Evolutionary conservation across 2,113 vertebrate genomes (phyloP).

Genomic region (Notechis scutatus): DNA sequence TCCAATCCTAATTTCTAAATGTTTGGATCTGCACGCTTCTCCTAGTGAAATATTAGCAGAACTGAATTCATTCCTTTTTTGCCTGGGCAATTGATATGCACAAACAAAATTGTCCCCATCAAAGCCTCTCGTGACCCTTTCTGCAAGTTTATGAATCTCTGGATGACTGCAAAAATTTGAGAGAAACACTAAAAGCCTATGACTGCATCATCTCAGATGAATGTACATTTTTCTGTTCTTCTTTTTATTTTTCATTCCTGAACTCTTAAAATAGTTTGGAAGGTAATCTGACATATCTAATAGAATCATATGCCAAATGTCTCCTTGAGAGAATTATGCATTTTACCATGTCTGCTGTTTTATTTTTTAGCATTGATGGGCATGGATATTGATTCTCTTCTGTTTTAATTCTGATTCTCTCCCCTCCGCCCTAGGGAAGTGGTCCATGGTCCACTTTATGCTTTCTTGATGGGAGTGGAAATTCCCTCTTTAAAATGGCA

Average conservation of each 20-base stretch:
- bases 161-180: background rate
- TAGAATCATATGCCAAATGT: background rate
- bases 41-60: background rate
- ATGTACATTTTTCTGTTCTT: background rate
- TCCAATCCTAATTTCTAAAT: background rate
- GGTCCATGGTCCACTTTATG: background rate
- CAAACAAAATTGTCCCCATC: background rate
- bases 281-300: background rate
- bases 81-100: background rate
- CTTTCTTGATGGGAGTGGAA: background rate
- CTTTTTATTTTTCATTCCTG: background rate
- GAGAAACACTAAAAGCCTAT: slow-evolving; percentile 1
- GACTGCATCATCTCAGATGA: background rate
- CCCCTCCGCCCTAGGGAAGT: background rate
- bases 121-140: background rate
- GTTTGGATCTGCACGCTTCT: background rate
- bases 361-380: background rate
- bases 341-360: background rate
- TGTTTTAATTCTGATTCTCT: background rate
- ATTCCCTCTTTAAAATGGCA: background rate
- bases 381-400: background rate
- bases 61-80: background rate
- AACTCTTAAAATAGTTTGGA: background rate
- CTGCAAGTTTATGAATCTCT: background rate
- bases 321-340: background rate